A percentile compares a stretch with the other conserved stretches of the same genome.
These are phyloP conservation scores for Elgaria multicarinata DNA, from an alignment of 2,113 vertebrate species.

Conservation along the genomic window DNA sequence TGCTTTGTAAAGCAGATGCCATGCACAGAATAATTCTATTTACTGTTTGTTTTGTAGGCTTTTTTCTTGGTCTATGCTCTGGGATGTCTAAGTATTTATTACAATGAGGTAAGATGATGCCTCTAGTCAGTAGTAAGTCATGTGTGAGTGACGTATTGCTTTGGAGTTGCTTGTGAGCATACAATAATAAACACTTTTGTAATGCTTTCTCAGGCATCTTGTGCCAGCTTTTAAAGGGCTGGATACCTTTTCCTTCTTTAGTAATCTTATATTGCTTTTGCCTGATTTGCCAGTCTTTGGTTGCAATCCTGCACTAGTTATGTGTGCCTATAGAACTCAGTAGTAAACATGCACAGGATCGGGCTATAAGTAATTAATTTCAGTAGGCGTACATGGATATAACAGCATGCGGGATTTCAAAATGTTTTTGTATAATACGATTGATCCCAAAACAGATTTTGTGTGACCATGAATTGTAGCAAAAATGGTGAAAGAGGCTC, in stretches of 20 bases:
- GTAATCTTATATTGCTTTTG: neutral
- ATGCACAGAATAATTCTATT: constrained; percentile 6
- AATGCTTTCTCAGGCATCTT: constrained; percentile 8
- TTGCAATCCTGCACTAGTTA: neutral
- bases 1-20: neutral
- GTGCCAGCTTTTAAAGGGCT: neutral
- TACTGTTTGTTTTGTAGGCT: constrained; percentile 78
- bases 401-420: neutral
- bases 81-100: constrained; percentile 88
- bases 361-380: neutral
- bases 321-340: neutral
- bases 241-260: neutral
- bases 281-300: neutral
- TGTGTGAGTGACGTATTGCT: neutral
- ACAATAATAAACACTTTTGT: neutral
- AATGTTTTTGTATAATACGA: neutral
- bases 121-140: neutral
- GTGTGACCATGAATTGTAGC: neutral
- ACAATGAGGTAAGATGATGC: constrained; percentile 81
- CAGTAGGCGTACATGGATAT: neutral
- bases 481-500: neutral
- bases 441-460: neutral
- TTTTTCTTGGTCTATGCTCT: constrained; percentile 95
- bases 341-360: neutral
- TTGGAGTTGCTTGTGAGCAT: neutral